Conservation (phyloP, 2,113 vertebrate genomes). For the Aegotheles bennettii region DNA sequence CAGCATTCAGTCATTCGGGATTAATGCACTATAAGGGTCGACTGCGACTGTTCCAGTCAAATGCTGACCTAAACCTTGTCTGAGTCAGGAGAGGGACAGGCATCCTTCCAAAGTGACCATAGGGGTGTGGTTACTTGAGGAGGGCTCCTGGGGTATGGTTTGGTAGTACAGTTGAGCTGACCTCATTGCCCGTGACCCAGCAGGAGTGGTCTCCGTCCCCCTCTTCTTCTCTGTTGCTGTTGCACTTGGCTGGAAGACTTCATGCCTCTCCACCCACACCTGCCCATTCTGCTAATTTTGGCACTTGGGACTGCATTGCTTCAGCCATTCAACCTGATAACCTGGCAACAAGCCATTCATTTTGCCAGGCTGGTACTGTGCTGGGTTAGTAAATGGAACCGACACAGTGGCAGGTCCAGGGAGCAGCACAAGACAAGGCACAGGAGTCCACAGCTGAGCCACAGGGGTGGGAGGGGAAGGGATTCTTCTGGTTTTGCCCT, state of each 20-base stretch:
- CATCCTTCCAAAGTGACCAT: fast-evolving
- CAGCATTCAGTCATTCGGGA: not conserved
- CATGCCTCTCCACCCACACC: not conserved
- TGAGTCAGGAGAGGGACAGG: too few species aligned
- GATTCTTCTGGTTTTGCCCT: not conserved
- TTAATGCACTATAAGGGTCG: not conserved
- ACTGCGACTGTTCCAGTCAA: not conserved
- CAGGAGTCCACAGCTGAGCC: not conserved
- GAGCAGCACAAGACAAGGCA: not conserved
- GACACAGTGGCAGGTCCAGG: not conserved
- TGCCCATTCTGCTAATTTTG: not conserved
- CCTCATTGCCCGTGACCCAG: not conserved
- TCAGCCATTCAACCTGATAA: not conserved
- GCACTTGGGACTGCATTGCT: not conserved
- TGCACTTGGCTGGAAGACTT: not conserved
- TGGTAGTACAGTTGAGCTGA: not conserved
- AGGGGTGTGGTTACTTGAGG: not conserved
- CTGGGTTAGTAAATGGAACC: not conserved
- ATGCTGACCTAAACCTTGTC: not conserved
- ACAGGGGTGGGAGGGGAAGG: not conserved
- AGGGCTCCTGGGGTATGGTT: not conserved
- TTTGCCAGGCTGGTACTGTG: not conserved
- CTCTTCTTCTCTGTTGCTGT: not conserved
- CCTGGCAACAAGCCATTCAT: fast-evolving
- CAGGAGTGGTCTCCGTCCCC: not conserved